Evolutionary conservation across 2,113 vertebrate species (phyloP), one percentile per base, ranked within the genome.

Genomic region (Phodopus roborovskii): DNA sequence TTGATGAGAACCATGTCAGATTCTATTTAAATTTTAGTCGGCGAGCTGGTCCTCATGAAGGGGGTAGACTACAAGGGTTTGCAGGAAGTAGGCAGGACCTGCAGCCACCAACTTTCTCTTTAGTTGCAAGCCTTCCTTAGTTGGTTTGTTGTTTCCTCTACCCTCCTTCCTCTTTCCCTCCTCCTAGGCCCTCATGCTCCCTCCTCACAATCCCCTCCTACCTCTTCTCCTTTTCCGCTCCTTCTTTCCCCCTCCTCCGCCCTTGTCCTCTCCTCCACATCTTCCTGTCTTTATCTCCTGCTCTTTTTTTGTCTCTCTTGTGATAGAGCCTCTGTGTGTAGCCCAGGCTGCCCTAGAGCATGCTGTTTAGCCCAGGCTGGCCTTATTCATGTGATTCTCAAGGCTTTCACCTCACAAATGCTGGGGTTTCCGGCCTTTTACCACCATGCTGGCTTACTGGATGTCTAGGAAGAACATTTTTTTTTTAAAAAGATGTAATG

Each of bases 1-100:
- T 6, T 45, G 5, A 4, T 50, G 42, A 58, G 48, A 81, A 64
- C 8, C 2, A 0, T n/a, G 16, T 2, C n/a, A 0, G 20, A 0
- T 39, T n/a, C 74, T 60, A 50, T 22, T 50, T 15, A 56, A 48
- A 30, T 22, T 15, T 50, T 5, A n/a, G 68, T 62, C 28, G 24
- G 1, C 0, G 0, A 48, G 26, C 45, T 26, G 20, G 24, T 30
- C 39, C 17, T 77, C 30, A 7, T 1, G 15, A 30, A 33, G 28
- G 20, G 13, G 79, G 77, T 62, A 56, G 30, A 15, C 0, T 5
- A 1, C 10, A 5, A 33, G 62, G 26, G 16, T 26, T 36, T 20
- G 39, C 74, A 20, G 66, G 30, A 70, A 66, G 19, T 17, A 7
- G 56, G 50, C 0, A 0, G 39, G 20, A 22, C 68, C 53, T 3